Evolutionary conservation across 2,888 invertebrate genomes (phyloP).

Genomic region (Drosophila maculinotata): DNA sequence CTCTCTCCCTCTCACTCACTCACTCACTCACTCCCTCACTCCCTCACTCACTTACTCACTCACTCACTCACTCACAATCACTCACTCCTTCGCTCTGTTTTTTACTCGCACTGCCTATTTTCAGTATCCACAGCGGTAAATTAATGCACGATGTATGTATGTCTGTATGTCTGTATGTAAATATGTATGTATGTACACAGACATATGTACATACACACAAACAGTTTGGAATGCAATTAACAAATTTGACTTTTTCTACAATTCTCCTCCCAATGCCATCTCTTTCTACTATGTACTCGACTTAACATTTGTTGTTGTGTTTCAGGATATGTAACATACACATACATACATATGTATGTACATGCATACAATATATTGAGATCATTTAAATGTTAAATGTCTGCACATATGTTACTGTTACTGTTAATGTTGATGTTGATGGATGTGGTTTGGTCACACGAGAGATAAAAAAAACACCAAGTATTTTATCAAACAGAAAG

Average conservation of each 20-base stretch:
- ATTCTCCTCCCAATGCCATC: neutral
- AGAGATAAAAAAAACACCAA: neutral
- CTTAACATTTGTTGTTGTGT: too few species aligned
- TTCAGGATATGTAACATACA: too few species aligned
- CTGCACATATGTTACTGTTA: too few species aligned
- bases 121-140: conserved; percentile 17
- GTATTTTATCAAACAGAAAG: too few species aligned
- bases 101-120: conserved; percentile 17
- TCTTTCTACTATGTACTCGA: conserved; percentile 11
- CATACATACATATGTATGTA: too few species aligned
- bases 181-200: neutral
- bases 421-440: neutral
- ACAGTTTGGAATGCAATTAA: conserved; percentile 54
- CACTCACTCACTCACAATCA: conserved; percentile 1
- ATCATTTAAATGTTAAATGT: too few species aligned
- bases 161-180: neutral
- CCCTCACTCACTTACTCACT: conserved; percentile 4
- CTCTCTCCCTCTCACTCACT: conserved; percentile 24
- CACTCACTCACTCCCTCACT: conserved; percentile 3
- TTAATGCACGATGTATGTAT: neutral
- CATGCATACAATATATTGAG: too few species aligned
- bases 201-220: neutral
- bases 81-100: conserved; percentile 3
- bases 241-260: conserved; percentile 11
- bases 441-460: neutral